Evolutionary conservation across 2,888 invertebrate species (phyloP), one percentile per base, ranked within the genome.

Genomic region (Sphaeridia pumilis): DNA sequence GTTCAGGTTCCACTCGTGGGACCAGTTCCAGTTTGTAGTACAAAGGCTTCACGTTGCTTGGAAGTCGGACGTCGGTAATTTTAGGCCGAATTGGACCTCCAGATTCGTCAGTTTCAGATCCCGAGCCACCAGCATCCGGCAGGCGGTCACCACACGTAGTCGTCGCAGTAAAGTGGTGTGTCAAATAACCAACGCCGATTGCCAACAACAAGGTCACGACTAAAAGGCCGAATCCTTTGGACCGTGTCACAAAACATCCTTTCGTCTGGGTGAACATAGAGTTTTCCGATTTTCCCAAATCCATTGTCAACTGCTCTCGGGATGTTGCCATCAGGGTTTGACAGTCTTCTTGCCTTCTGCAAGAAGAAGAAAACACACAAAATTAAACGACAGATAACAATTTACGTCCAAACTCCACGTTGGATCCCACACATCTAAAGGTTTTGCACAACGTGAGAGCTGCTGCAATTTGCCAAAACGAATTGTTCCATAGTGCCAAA

Each of bases 131-230:
- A n/a, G n/a, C n/a, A n/a, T n/a, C n/a, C n/a, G n/a, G n/a, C n/a
- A n/a, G n/a, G n/a, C n/a, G n/a, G n/a, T n/a, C n/a, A n/a, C n/a
- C n/a, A n/a, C n/a, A n/a, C n/a, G n/a, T n/a, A n/a, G n/a, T n/a
- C n/a, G n/a, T n/a, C n/a, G n/a, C n/a, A n/a, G n/a, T n/a, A n/a
- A 84, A 80, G 70, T 83, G 83, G 69, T 85, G 84, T 22, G 85
- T 84, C 60, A 86, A 71, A 28, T 87, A 76, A 5, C 83, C 83
- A 2, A 83, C 83, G 41, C 79, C 80, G 2, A 62, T 58, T 27
- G 58, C 58, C 25, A 84, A 74, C 46, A 85, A 69, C 7, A 80
- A 78, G 59, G 78, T 73, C 1, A 79, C 68, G 67, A 84, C 83
- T 25, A 67, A 50, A 20, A 84, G 71, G 45, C 80, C 71, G 17